These are phyloP conservation scores for Puntigrus tetrazona DNA, from an alignment of 2,113 vertebrate genomes.

Conservation along the genomic window DNA sequence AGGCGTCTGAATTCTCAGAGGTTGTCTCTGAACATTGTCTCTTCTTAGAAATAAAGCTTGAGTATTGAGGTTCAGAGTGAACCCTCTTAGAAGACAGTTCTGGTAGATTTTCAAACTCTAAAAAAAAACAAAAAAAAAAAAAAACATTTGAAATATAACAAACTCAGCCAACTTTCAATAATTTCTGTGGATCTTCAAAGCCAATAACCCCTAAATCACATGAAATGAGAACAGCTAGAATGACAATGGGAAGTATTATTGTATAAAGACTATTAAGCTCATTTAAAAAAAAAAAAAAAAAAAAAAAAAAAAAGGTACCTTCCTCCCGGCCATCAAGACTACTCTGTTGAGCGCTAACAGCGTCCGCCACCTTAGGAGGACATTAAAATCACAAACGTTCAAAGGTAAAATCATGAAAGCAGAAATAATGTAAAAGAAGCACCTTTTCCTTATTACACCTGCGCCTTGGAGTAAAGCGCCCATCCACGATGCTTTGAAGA, in stretches of 20 bases:
- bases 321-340: background rate
- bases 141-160: conserved; percentile 1
- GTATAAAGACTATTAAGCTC: background rate
- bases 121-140: too few species aligned
- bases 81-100: conserved; percentile 27
- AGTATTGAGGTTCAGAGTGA: background rate
- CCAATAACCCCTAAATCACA: background rate
- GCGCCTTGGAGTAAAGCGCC: conserved; percentile 60
- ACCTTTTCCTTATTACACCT: conserved; percentile 57
- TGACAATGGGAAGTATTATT: background rate
- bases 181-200: background rate
- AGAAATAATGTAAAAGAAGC: background rate
- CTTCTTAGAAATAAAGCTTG: conserved; percentile 4
- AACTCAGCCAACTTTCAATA: background rate
- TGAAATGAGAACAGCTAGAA: background rate
- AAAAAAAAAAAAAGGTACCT: too few species aligned
- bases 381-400: conserved; percentile 23
- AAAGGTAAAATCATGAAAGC: background rate
- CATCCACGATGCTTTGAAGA: conserved; percentile 63
- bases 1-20: background rate
- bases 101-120: conserved; percentile 14
- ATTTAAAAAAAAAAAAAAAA: too few species aligned
- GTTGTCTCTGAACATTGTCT: conserved; percentile 11
- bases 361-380: conserved; percentile 15
- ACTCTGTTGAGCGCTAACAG: conserved; percentile 6